Base-by-base conservation (phyloP, 2,113 vertebrate species). In the Crypturellus undulatus region DNA sequence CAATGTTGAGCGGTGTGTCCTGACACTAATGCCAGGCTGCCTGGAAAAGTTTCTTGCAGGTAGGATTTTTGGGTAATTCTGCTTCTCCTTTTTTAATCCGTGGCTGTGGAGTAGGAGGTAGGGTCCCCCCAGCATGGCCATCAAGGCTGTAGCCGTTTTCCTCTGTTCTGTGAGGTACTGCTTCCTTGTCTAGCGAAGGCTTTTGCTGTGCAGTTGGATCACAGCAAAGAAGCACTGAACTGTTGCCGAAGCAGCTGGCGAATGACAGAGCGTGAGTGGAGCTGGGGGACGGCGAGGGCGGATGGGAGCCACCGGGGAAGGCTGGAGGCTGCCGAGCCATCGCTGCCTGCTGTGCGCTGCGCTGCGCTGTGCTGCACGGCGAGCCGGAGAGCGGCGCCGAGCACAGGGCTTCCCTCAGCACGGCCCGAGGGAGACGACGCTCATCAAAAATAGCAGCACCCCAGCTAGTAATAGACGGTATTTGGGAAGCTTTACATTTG, bases 191-290 rank as follows among this genome's bases (percentile, higher is more conserved):
- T 95, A 68, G 54, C 54, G 18, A 79, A 58, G 63, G 26, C 10
- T 82, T 76, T 82, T 56, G 47, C 58, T 72, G 42, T 60, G 8
- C 28, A 30, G n/a, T 7, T 24, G 54, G 24, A 70, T 49, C 3
- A 3, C 43, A 71, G 85, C 70, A 90, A 92, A 83, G 64, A 93
- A n/a, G 18, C 42, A 30, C 83, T 86, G 88, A 92, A 62, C 79
- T 93, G 77, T 75, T 90, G 79, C 83, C 85, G 60, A 80, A 90
- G 83, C 90, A 92, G 94, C 94, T 90, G 88, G 88, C 79, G 64
- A 92, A 42, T 85, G 76, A 80, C 90, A 80, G 84, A 21, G 45
- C 77, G 68, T 77, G 82, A 70, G 82, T 77, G 76, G 59, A 16
- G 0, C 36, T 12, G 73, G 63, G 90, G 90, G 45, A 62, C 60